Conservation (phyloP, 2,113 vertebrate species). For the Pseudonaja textilis region DNA sequence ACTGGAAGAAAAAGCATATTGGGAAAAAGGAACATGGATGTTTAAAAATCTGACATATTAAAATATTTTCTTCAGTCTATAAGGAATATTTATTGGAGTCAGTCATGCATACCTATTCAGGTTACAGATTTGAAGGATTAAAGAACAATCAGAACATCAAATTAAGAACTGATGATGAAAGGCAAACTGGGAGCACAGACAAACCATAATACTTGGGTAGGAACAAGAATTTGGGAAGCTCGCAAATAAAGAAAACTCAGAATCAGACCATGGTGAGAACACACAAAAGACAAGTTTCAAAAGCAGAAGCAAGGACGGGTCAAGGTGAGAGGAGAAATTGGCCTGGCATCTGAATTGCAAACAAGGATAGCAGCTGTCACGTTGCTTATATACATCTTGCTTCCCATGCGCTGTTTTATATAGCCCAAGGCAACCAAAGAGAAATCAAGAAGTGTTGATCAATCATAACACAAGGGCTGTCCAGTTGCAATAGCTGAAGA, state of each 20-base stretch:
- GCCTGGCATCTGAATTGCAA: constrained; percentile 25
- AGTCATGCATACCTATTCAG: not conserved
- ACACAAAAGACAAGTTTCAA: constrained; percentile 17
- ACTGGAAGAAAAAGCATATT: not conserved
- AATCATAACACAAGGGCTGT: not conserved
- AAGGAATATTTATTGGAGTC: not conserved
- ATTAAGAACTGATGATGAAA: not conserved
- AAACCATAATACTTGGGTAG: not conserved
- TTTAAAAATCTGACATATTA: not conserved
- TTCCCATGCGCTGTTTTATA: constrained; percentile 22
- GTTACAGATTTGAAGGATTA: not conserved
- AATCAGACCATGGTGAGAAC: not conserved
- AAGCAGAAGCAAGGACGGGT: constrained; percentile 25
- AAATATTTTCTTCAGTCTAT: not conserved
- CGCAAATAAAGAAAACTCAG: not conserved
- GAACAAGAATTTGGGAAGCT: not conserved
- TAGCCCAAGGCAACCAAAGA: constrained; percentile 7
- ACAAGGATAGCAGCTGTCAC: constrained; percentile 25
- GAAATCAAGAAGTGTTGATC: constrained; percentile 5
- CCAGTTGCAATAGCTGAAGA: not conserved
- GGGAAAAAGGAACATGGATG: not conserved
- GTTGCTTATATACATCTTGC: constrained; percentile 12
- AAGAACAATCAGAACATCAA: not conserved
- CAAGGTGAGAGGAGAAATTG: constrained; percentile 30
- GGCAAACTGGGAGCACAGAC: not conserved